Percentiles rank a stretch among this genome's conserved stretches.
phyloP scores from a whole-genome alignment of 92 coral and sea anemone species.

The Ricordea florida region DNA sequence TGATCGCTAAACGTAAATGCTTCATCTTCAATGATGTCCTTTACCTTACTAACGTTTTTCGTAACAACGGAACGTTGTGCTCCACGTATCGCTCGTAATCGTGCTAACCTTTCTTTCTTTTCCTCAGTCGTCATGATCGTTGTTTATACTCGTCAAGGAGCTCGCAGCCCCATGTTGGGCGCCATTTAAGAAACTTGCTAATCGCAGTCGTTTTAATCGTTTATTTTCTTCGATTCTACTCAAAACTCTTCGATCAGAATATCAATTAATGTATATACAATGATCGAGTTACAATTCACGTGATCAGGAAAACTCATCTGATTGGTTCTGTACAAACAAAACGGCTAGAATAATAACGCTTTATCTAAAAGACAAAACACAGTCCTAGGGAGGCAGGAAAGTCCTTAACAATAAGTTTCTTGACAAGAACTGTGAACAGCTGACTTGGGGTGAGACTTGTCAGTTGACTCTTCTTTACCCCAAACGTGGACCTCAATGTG shows the following conservation, averaged over 20 bases:
- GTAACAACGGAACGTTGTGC: not conserved
- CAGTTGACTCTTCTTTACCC: slow-evolving; percentile 4
- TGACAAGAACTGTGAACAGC: slow-evolving; percentile 19
- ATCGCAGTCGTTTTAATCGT: too few relatives aligned
- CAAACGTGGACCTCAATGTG: slow-evolving; percentile 21
- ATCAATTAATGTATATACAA: too few relatives aligned
- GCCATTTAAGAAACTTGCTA: not conserved
- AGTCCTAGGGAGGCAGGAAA: too few relatives aligned
- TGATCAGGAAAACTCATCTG: too few relatives aligned
- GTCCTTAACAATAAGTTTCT: slow-evolving; percentile 31
- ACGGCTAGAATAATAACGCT: too few relatives aligned
- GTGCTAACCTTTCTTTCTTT: not conserved
- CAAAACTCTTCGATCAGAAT: too few relatives aligned
- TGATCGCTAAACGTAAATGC: not conserved
- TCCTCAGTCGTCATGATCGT: not conserved
- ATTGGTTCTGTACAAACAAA: too few relatives aligned
- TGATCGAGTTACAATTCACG: too few relatives aligned
- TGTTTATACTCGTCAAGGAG: not conserved
- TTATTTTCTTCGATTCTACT: too few relatives aligned
- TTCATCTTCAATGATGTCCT: not conserved
- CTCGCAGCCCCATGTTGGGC: not conserved
- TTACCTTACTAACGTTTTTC: not conserved
- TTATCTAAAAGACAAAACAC: too few relatives aligned
- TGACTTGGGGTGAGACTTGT: slow-evolving; percentile 19
- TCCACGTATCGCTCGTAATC: slow-evolving; percentile 7